Evolutionary conservation across 2,888 invertebrate genomes (phyloP).

Genomic region (Spilarctia lutea): DNA sequence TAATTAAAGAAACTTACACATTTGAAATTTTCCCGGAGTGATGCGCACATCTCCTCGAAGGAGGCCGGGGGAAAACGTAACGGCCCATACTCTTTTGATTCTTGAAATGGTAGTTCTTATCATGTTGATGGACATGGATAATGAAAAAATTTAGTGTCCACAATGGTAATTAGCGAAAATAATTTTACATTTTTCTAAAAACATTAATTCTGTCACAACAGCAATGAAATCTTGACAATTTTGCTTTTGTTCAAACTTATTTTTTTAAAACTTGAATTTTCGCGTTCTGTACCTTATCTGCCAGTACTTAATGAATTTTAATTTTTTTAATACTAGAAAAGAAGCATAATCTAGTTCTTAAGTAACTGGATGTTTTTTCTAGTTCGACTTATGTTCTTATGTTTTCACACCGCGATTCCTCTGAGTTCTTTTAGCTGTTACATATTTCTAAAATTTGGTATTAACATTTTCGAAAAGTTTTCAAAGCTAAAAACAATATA

Average conservation of each 20-base stretch:
- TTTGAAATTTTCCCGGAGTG: constrained; percentile 29
- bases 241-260: constrained; percentile 43
- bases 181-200: constrained; percentile 61
- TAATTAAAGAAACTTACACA: constrained; percentile 13
- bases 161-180: constrained; percentile 68
- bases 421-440: neutral
- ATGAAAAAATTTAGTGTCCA: constrained; percentile 11
- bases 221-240: constrained; percentile 38
- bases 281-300: constrained; percentile 5
- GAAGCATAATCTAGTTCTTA: neutral
- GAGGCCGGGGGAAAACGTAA: constrained; percentile 53
- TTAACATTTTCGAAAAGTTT: neutral
- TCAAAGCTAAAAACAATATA: neutral
- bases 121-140: constrained; percentile 52
- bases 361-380: neutral
- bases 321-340: neutral
- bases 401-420: neutral
- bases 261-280: constrained; percentile 14
- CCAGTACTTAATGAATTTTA: constrained; percentile 1
- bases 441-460: neutral
- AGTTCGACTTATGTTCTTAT: neutral
- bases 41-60: constrained; percentile 51
- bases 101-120: constrained; percentile 59
- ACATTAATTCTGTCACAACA: constrained; percentile 28
- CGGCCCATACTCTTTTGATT: constrained; percentile 59